phyloP scores from a whole-genome alignment of 2,888 invertebrate species.

The Pyrocoelia pectoralis region DNA sequence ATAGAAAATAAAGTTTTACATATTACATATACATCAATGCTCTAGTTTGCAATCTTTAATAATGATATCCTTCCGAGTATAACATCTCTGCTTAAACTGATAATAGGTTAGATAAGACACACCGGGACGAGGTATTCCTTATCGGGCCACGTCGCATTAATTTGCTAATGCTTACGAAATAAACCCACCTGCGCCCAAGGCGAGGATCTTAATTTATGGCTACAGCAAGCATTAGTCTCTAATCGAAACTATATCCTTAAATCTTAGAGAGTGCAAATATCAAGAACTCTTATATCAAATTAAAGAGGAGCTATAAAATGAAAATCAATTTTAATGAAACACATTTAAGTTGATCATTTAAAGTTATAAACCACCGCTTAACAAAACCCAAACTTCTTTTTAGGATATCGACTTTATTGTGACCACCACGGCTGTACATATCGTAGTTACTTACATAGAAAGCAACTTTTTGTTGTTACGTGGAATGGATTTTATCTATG shows the following conservation, averaged over 20 bases:
- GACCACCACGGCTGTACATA: too few species aligned
- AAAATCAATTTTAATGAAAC: too few species aligned
- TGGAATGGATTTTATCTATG: too few species aligned
- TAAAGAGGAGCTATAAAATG: too few species aligned
- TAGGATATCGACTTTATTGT: too few species aligned
- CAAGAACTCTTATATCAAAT: not conserved
- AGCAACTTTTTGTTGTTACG: too few species aligned
- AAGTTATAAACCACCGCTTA: too few species aligned
- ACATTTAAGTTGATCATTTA: too few species aligned
- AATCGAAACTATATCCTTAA: conserved; percentile 9
- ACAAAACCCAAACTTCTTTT: too few species aligned
- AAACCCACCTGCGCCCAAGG: conserved; percentile 47
- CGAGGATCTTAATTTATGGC: conserved; percentile 9
- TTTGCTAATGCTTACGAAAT: conserved; percentile 49
- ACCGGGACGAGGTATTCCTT: conserved; percentile 45
- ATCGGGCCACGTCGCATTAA: conserved; percentile 48
- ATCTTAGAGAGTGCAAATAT: not conserved
- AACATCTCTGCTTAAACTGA: conserved; percentile 52
- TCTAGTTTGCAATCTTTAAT: conserved; percentile 51
- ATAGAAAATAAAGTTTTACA: not conserved
- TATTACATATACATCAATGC: conserved; percentile 15
- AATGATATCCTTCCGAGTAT: conserved; percentile 54
- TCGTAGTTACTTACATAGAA: too few species aligned
- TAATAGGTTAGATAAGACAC: conserved; percentile 52
- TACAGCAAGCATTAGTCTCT: not conserved